Conservation (phyloP, 2,797 vertebrate genomes). For the Chelmon rostratus region DNA sequence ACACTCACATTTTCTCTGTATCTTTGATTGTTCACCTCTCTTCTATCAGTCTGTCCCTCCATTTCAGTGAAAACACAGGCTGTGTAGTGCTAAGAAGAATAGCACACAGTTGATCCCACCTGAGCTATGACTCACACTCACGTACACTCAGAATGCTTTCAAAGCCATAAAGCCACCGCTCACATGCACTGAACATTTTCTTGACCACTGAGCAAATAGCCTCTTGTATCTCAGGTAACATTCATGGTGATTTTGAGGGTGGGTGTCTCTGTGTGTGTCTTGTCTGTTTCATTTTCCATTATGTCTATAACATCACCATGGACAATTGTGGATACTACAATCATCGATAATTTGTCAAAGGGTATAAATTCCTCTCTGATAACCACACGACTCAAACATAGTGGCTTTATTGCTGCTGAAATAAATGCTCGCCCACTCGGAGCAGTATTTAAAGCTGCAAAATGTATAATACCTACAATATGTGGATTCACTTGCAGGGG, state of each 20-base stretch:
- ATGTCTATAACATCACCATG: background rate
- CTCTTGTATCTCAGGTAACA: background rate
- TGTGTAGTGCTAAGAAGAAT: slow-evolving; percentile 19
- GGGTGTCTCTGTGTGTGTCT: background rate
- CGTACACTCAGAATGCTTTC: background rate
- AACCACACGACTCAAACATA: background rate
- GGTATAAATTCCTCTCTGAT: background rate
- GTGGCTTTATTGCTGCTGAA: background rate
- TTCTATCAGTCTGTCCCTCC: background rate
- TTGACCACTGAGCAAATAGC: slow-evolving; percentile 31
- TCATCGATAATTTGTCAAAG: background rate
- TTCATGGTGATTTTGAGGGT: background rate
- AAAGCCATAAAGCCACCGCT: slow-evolving; percentile 23
- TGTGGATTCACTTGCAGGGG: background rate
- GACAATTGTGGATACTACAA: background rate
- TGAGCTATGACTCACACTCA: slow-evolving; percentile 19
- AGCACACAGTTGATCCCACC: slow-evolving; percentile 19
- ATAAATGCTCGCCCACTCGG: background rate
- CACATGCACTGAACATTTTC: slow-evolving; percentile 27
- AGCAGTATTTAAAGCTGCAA: background rate
- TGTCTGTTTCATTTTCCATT: background rate
- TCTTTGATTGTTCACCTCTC: slow-evolving; percentile 16
- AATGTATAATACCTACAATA: background rate
- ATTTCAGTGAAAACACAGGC: slow-evolving; percentile 12
- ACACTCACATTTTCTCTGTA: background rate